These are phyloP conservation scores for Mareca strepera DNA, from an alignment of 2,797 vertebrate genomes.

Conservation along the genomic window DNA sequence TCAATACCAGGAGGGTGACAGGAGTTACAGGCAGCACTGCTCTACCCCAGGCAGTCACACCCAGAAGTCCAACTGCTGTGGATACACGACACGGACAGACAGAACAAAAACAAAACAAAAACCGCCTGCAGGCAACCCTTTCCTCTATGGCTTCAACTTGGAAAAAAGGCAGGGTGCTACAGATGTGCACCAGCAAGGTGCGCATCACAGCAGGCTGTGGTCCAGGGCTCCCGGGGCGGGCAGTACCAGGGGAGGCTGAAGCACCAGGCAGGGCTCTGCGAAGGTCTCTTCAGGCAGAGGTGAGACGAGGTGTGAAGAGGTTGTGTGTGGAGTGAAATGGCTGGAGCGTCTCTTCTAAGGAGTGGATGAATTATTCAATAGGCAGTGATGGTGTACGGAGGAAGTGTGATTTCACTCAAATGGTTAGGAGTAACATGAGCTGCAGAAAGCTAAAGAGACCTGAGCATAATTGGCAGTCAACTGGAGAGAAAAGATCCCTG, in stretches of 20 bases:
- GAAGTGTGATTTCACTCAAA: background rate
- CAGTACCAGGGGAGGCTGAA: background rate
- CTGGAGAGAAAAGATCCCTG: conserved; percentile 25
- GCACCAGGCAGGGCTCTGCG: background rate
- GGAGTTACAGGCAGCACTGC: background rate
- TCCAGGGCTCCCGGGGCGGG: background rate
- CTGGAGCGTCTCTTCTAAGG: background rate
- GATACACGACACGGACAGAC: background rate
- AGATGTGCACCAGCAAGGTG: background rate
- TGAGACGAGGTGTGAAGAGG: background rate
- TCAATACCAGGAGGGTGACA: background rate
- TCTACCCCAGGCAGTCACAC: background rate
- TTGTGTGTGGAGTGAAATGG: background rate
- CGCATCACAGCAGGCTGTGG: background rate
- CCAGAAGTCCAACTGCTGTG: background rate
- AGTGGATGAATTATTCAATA: background rate
- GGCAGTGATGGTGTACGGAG: background rate
- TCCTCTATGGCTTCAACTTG: background rate
- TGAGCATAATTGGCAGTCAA: conserved; percentile 46
- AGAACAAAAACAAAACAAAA: background rate
- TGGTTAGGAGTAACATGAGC: background rate
- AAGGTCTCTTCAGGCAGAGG: background rate
- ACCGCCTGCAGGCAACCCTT: background rate
- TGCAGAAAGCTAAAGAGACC: conserved; percentile 34
- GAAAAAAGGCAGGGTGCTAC: background rate